Evolutionary conservation across 2,797 vertebrate species (phyloP).

Genomic region (Avahi laniger): DNA sequence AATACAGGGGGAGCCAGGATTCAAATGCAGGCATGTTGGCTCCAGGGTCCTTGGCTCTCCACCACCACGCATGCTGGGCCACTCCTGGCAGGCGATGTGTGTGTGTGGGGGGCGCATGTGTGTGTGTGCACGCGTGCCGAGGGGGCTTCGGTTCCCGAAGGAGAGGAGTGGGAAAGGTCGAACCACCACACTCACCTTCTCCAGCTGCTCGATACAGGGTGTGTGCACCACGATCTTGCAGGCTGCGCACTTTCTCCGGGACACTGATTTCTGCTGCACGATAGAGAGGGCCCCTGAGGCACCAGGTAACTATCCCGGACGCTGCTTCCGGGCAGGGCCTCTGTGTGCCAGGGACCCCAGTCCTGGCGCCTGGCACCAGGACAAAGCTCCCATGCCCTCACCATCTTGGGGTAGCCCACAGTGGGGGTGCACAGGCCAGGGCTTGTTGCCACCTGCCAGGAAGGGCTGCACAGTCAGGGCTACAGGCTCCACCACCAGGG

Average conservation of each 20-base stretch:
- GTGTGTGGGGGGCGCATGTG: too few species aligned
- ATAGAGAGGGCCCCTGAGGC: slow-evolving; percentile 41
- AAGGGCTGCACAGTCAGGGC: neutral
- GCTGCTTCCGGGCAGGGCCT: neutral
- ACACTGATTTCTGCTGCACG: slow-evolving; percentile 92
- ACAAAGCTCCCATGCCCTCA: neutral
- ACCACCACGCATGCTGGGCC: rapidly evolving
- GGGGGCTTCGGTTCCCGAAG: neutral
- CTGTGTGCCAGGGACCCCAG: too few species aligned
- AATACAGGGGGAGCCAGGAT: neutral
- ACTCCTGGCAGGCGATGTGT: rapidly evolving
- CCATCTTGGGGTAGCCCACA: neutral
- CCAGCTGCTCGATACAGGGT: slow-evolving; percentile 94
- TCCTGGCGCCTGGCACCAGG: neutral
- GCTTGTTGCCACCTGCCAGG: neutral
- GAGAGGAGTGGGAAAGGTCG: neutral
- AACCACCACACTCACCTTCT: slow-evolving; percentile 89
- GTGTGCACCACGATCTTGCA: slow-evolving; percentile 97
- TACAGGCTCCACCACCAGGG: slow-evolving; percentile 5
- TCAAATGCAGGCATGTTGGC: neutral
- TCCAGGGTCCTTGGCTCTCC: neutral
- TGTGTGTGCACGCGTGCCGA: neutral
- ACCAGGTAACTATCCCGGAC: neutral
- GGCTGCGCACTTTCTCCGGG: slow-evolving; percentile 94
- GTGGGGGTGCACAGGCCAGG: neutral